Conservation (phyloP, 2,797 vertebrate species). For the Prunella strophiata region DNA sequence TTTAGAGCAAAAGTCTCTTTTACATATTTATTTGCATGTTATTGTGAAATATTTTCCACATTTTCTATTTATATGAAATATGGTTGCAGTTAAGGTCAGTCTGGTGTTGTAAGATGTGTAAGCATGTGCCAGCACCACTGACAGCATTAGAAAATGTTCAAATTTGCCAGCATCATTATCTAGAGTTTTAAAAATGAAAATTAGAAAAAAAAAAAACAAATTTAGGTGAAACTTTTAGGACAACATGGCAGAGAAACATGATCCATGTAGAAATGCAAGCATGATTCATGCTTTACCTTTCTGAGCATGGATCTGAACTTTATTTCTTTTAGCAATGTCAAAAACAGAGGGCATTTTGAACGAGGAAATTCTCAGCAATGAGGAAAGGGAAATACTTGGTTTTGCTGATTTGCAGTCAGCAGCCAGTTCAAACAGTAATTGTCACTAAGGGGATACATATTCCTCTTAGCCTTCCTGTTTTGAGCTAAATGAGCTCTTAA, state of each 20-base stretch:
- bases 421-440: neutral
- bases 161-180: neutral
- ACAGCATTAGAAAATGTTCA: neutral
- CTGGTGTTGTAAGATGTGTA: neutral
- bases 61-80: neutral
- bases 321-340: neutral
- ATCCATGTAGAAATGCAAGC: neutral
- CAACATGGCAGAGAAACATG: neutral
- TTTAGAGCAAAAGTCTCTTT: neutral
- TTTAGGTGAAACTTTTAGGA: neutral
- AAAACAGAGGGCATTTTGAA: neutral
- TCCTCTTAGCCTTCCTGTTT: constrained; percentile 1
- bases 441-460: neutral
- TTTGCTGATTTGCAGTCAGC: neutral
- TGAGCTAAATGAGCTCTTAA: neutral
- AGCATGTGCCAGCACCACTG: neutral
- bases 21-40: neutral
- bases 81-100: neutral
- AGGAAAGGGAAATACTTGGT: neutral
- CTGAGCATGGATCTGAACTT: neutral
- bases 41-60: neutral
- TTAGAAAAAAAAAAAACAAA: neutral
- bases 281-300: neutral
- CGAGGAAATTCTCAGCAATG: neutral
- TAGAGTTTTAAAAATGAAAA: neutral